Percentiles rank a stretch among this genome's conserved stretches.
Conservation (phyloP, 2,797 vertebrate genomes). For the Phoeniculus purpureus region DNA sequence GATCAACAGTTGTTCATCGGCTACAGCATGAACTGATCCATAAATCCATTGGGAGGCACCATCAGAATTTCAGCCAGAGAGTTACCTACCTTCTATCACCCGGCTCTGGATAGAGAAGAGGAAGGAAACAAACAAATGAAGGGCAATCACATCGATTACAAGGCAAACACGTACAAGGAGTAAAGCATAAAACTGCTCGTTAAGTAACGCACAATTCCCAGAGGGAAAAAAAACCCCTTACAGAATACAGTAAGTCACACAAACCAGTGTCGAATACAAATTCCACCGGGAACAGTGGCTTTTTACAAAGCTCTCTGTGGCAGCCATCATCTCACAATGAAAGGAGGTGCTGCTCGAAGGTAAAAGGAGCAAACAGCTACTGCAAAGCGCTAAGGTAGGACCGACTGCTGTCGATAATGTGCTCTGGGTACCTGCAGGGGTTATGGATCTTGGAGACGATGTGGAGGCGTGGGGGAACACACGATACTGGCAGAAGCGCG, state of each 20-base stretch:
- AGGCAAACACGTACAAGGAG: constrained; percentile 26
- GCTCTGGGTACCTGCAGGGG: background rate
- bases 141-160: constrained; percentile 3
- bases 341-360: background rate
- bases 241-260: constrained; percentile 70
- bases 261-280: constrained; percentile 58
- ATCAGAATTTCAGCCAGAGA: constrained; percentile 33
- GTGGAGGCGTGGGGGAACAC: background rate
- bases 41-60: constrained; percentile 52
- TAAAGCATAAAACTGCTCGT: constrained; percentile 75
- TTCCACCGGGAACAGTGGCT: constrained; percentile 55
- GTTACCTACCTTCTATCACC: constrained; percentile 11
- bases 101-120: constrained; percentile 17
- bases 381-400: background rate
- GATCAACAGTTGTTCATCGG: background rate
- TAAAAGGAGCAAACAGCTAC: background rate
- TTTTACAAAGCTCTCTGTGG: constrained; percentile 70
- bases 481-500: background rate
- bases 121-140: constrained; percentile 21
- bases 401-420: background rate
- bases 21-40: background rate
- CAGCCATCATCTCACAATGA: constrained; percentile 16
- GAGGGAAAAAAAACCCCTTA: constrained; percentile 64
- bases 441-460: background rate
- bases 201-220: constrained; percentile 69